Conservation (phyloP, 2,797 vertebrate species). For the Microctenopoma lineatum region DNA sequence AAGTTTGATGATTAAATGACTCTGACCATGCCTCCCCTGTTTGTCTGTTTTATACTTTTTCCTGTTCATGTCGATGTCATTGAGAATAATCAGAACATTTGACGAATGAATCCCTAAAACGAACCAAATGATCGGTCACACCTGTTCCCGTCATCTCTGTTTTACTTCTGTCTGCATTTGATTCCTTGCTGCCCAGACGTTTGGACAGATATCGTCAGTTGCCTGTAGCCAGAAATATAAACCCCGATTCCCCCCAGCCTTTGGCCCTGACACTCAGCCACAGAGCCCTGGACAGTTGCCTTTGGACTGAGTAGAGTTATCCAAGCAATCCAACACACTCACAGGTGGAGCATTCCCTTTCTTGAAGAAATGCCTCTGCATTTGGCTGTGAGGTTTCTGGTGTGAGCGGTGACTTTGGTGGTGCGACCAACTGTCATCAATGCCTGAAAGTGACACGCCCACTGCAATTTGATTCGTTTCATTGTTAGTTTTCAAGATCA, state of each 20-base stretch:
- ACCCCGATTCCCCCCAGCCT: slow-evolving; percentile 21
- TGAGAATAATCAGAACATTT: slow-evolving; percentile 2
- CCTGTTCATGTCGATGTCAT: too few species aligned
- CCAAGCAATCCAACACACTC: slow-evolving; percentile 54
- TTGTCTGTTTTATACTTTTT: too few species aligned
- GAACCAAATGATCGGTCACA: not conserved
- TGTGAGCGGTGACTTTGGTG: slow-evolving; percentile 11
- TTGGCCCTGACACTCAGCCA: slow-evolving; percentile 37
- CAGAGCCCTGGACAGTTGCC: slow-evolving; percentile 71
- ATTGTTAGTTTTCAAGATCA: slow-evolving; percentile 18
- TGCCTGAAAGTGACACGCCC: slow-evolving; percentile 10
- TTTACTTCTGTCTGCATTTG: slow-evolving; percentile 15
- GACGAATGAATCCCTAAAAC: not conserved
- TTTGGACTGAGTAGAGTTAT: slow-evolving; percentile 60
- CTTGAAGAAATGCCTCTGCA: slow-evolving; percentile 44
- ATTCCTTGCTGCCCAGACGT: slow-evolving; percentile 3
- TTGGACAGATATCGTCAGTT: slow-evolving; percentile 43
- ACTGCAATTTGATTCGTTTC: slow-evolving; percentile 6
- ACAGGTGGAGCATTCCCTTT: slow-evolving; percentile 73
- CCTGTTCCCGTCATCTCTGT: slow-evolving; percentile 10
- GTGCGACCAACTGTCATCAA: slow-evolving; percentile 44
- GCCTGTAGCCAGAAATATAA: slow-evolving; percentile 51
- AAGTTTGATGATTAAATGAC: not conserved
- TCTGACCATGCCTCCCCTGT: too few species aligned
- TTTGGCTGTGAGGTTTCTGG: slow-evolving; percentile 25